Evolutionary conservation across 2,888 invertebrate genomes (phyloP), one percentile per base, ranked within the genome.

Genomic region (Andrena haemorrhoa): DNA sequence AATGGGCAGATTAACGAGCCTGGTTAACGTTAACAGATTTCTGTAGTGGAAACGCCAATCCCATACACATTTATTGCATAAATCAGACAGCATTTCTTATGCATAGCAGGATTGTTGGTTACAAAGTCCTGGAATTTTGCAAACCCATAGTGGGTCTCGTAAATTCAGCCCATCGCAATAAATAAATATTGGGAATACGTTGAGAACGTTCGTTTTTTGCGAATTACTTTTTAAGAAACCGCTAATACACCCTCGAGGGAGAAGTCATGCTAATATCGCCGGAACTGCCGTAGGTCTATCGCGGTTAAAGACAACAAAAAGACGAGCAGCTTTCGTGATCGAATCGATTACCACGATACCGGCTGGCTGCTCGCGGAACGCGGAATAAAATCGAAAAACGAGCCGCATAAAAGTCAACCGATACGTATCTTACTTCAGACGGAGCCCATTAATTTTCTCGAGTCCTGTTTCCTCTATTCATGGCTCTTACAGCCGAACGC

Each of bases 261-360:
- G 64, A 68, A 49, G 72, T 23, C 78, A 74, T 74, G 83, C 53
- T 70, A 75, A 83, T 77, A 73, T 65, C 69, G 61, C 2, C 29
- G n/a, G 60, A 16, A 41, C 56, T 65, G 23, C 12, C 69, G 31
- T 49, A 60, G 64, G 35, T 69, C 47, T 69, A 79, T 83, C 85
- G 70, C 49, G 66, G 64, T 83, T 78, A 79, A 80, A 70, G 79
- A 82, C 79, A 79, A 88, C 83, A 86, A 86, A 87, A 88, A 90
- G 89, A 87, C 88, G 81, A 84, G 80, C 85, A 64, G 75, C 64
- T 84, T 85, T 89, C 88, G 86, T 87, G 88, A 87, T 90, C 83
- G 86, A 81, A 83, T 75, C 89, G 90, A 89, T 89, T 90, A 90
- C 76, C 81, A 58, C 73, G 78, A 66, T 73, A 83, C 82, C 71